A percentile compares a stretch with the other conserved stretches of the same genome.
Conservation (phyloP, 2,888 invertebrate species). For the Disparrhopalites patrizii region DNA sequence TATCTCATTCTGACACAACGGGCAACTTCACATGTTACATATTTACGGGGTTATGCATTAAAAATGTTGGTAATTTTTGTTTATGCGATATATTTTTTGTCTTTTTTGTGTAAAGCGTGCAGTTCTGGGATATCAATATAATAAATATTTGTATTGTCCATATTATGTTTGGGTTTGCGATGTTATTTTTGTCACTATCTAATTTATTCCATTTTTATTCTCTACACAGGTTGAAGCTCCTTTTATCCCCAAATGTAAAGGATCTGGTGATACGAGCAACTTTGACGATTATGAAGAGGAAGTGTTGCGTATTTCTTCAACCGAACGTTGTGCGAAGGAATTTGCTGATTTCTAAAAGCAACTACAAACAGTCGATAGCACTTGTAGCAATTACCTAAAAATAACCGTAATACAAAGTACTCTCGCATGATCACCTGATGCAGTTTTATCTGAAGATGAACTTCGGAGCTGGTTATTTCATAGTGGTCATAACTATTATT, state of each 20-base stretch:
- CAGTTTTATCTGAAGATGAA: slow-evolving; percentile 21
- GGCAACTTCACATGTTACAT: no score
- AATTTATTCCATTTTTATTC: slow-evolving; percentile 18
- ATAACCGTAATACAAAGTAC: slow-evolving; percentile 11
- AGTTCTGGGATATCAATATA: no score
- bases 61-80: no score
- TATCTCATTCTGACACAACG: no score
- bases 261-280: slow-evolving; percentile 98
- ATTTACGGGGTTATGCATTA: no score
- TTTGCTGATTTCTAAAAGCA: slow-evolving; percentile 82
- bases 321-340: slow-evolving; percentile 99
- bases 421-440: slow-evolving; percentile 24
- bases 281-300: slow-evolving; percentile 99
- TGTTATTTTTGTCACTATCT: no score
- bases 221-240: slow-evolving; percentile 81
- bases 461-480: slow-evolving; percentile 22
- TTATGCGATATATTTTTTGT: no score
- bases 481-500: slow-evolving; percentile 19
- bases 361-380: slow-evolving; percentile 12
- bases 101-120: no score
- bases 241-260: slow-evolving; percentile 97
- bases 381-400: slow-evolving; percentile 22
- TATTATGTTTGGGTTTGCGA: no score
- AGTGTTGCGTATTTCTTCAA: slow-evolving; percentile 94
- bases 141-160: no score